Percentiles rank a stretch among this genome's conserved stretches.
Conservation (phyloP, 1,140 invertebrate genomes). For the Holcopasites calliopsidis region DNA sequence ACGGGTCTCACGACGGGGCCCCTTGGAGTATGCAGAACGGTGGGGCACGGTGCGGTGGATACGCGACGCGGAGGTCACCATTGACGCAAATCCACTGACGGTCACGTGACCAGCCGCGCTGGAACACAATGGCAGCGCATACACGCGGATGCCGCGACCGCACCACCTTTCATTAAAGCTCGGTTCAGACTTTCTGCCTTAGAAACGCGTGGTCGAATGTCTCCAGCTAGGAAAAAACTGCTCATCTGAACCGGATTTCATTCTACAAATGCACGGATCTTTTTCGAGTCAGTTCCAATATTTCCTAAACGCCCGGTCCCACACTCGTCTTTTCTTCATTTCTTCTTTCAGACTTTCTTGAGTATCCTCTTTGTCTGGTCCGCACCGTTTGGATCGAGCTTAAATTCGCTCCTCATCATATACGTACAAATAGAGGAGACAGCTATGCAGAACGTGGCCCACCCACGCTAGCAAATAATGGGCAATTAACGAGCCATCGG, state of each 20-base stretch:
- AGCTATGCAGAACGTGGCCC: constrained; percentile 13
- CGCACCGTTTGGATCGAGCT: too few species aligned
- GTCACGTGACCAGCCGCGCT: constrained; percentile 70
- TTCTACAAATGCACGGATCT: too few species aligned
- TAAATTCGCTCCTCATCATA: constrained; percentile 42
- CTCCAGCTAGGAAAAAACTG: too few species aligned
- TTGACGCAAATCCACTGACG: constrained; percentile 77
- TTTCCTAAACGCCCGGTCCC: too few species aligned
- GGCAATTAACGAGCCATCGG: constrained; percentile 43
- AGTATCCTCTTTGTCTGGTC: too few species aligned
- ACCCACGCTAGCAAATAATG: constrained; percentile 55
- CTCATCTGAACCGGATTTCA: too few species aligned
- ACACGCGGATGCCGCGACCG: background rate
- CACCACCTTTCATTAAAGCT: constrained; percentile 64
- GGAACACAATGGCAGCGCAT: constrained; percentile 54
- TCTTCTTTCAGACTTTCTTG: too few species aligned
- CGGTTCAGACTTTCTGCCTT: too few species aligned
- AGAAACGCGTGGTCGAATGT: too few species aligned
- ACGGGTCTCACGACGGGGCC: constrained; percentile 28
- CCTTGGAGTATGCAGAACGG: constrained; percentile 59
- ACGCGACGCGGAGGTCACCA: constrained; percentile 75
- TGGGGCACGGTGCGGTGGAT: constrained; percentile 61
- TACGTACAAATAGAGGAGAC: background rate
- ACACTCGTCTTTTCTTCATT: too few species aligned
- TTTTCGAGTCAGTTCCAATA: too few species aligned